Base-by-base conservation (phyloP, 2,113 vertebrate genomes). In the Thinocorus orbignyianus region DNA sequence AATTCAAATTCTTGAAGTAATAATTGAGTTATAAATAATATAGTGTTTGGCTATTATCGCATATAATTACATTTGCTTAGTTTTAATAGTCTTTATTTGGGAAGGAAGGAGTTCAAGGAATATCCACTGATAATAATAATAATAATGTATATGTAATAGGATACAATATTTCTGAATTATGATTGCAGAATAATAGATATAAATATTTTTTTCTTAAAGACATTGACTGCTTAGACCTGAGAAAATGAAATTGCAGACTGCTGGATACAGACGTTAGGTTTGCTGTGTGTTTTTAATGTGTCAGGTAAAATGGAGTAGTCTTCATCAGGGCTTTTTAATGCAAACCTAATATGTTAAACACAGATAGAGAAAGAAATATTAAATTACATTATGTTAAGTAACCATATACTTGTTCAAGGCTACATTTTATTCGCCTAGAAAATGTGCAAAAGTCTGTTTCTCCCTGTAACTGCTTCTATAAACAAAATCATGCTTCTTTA, bases 11-110 rank as follows among this genome's bases (percentile, higher is more conserved):
- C 90, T 84, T 82, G 86, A 93, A 90, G 15, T 46, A 91, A 76
- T 60, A 79, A 95, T 71, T 79, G 31, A 90, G 58, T 93, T 57
- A 49, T 81, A 92, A 93, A 84, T 81, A 81, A 81, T 79, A 62
- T 1, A 81, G 10, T 25, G 9, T 81, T 90, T 90, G 17, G 2
- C 17, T 79, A 66, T 71, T 85, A 81, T 37, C 73, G 13, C 9
- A 74, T 58, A n/a, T 74, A 90, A 90, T 71, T 92, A 87, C 77
- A 57, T 91, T 71, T 71, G 30, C 33, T 49, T 79, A 18, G 6
- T 82, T 88, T 85, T 58, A 85, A 66, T 79, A 31, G 20, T 46
- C n/a, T 62, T 76, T 39, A 77, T 80, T 84, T 89, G 25, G 12
- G 46, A 71, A 10, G 4, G 49, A 89, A 48, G 16, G 9, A 68